Conservation (phyloP, 2,888 invertebrate genomes). For the Stenodera caucasica region DNA sequence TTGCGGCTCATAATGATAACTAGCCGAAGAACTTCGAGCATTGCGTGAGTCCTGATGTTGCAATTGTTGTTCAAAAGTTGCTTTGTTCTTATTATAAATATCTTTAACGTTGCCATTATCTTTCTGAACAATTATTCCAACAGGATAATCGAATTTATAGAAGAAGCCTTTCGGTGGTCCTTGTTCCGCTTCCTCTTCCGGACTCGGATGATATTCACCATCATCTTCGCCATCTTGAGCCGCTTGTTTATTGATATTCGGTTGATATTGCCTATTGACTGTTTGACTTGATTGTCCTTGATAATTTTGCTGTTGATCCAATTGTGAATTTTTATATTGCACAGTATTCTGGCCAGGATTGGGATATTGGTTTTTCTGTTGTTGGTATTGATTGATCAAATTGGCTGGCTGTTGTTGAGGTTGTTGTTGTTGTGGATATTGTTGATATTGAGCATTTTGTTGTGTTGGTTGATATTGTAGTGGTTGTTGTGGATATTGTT, state of each 20-base stretch:
- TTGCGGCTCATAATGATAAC: conserved; percentile 23
- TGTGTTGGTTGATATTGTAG: conserved; percentile 25
- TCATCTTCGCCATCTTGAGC: conserved; percentile 29
- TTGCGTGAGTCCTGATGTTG: conserved; percentile 29
- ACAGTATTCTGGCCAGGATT: conserved; percentile 30
- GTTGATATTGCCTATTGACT: conserved; percentile 9
- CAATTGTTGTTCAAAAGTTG: conserved; percentile 47
- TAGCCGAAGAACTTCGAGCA: conserved; percentile 27
- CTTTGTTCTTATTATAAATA: conserved; percentile 47
- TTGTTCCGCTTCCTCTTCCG: conserved; percentile 50
- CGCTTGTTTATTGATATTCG: conserved; percentile 6
- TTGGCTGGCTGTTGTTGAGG: conserved; percentile 12
- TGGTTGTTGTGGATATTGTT: conserved; percentile 10
- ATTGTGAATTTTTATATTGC: conserved; percentile 27
- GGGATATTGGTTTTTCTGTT: conserved; percentile 25
- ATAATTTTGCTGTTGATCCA: conserved; percentile 16
- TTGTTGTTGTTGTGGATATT: conserved; percentile 13
- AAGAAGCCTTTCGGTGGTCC: conserved; percentile 70
- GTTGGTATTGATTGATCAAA: conserved; percentile 20
- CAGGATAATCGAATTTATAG: conserved; percentile 71
- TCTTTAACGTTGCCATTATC: conserved; percentile 42
- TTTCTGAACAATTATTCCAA: conserved; percentile 56
- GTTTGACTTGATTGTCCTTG: conserved; percentile 22
- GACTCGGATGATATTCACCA: conserved; percentile 17
- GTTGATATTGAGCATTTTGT: conserved; percentile 21